Conservation (phyloP, 2,113 vertebrate species). For the Vanacampus margaritifer region DNA sequence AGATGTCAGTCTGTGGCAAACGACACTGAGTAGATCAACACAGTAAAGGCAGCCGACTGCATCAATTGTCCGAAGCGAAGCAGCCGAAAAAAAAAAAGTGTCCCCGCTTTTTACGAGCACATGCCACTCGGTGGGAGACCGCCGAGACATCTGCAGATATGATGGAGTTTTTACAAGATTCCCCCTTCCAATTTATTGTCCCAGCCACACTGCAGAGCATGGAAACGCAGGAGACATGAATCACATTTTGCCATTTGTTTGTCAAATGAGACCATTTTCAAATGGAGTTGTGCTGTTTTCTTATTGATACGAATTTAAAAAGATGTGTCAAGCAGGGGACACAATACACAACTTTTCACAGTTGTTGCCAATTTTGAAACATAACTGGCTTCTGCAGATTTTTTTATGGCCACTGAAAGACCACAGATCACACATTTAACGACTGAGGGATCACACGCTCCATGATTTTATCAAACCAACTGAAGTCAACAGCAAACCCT, state of each 20-base stretch:
- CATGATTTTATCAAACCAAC: not conserved
- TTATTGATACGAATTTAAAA: constrained; percentile 15
- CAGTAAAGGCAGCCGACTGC: constrained; percentile 57
- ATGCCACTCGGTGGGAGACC: constrained; percentile 22
- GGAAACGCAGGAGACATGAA: constrained; percentile 15
- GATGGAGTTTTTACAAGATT: constrained; percentile 16
- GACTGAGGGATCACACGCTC: not conserved
- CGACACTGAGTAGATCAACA: constrained; percentile 53
- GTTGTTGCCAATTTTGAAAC: not conserved
- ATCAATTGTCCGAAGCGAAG: constrained; percentile 45
- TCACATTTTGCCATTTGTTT: not conserved
- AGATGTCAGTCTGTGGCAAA: constrained; percentile 62
- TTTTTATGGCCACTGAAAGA: not conserved
- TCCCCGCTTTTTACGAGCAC: constrained; percentile 9
- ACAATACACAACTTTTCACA: not conserved
- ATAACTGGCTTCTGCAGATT: not conserved
- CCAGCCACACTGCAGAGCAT: constrained; percentile 16
- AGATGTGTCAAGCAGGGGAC: not conserved
- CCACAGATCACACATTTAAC: not conserved
- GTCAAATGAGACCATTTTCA: constrained; percentile 9
- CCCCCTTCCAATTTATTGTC: constrained; percentile 7
- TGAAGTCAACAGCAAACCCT: not conserved
- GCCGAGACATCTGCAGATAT: constrained; percentile 12
- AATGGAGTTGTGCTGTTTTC: constrained; percentile 13
- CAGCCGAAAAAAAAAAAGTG: constrained; percentile 8